Base-by-base conservation (phyloP, 30 jellyfish, hydroid and myxozoan species). In the Nemopilema nomurai region DNA sequence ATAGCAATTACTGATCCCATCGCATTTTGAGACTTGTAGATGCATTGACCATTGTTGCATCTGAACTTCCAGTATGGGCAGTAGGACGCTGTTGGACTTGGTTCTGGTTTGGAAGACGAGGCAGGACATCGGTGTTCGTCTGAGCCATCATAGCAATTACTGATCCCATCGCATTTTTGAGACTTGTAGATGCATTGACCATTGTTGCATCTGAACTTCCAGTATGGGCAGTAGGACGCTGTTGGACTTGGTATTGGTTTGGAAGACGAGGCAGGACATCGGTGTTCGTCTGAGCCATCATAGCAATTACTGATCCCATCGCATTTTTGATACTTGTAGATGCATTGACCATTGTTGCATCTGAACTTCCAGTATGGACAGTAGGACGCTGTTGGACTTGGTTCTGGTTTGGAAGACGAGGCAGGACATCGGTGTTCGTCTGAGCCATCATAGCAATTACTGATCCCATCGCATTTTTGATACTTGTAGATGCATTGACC, bases 271-370 rank as follows among this genome's bases (percentile, higher is more conserved):
- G 69, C 0, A 23, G 87, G 87, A 78, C 33, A 74, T 4, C 33
- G 16, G 50, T n/a, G 26, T 74, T 74, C 84, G 41, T 74, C 84
- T 74, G 84, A 74, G 71, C 84, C 84, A 74, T 74, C 84, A 50
- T 31, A 23, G 41, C 84, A 74, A 22, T 74, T 20, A 16, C 51
- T 7, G 18, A 16, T 13, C 8, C 84, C 84, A n/a, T 74, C 8
- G 20, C 84, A 74, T 1, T 41, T 74, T 51, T 74, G 84, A 71
- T 49, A 0, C 21, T 50, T 74, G 74, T 74, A 74, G 51, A 74
- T 74, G 29, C 84, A 74, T 41, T 74, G 84, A 0, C 84, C 84
- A 31, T 74, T 74, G 71, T 41, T 20, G 68, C 84, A 74, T 16
- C 65, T 50, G 33, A 31, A 25, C 20, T 74, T 74, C 84, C 84